Evolutionary conservation across 2,113 vertebrate species (phyloP).

Genomic region (Periophthalmus modestus): DNA sequence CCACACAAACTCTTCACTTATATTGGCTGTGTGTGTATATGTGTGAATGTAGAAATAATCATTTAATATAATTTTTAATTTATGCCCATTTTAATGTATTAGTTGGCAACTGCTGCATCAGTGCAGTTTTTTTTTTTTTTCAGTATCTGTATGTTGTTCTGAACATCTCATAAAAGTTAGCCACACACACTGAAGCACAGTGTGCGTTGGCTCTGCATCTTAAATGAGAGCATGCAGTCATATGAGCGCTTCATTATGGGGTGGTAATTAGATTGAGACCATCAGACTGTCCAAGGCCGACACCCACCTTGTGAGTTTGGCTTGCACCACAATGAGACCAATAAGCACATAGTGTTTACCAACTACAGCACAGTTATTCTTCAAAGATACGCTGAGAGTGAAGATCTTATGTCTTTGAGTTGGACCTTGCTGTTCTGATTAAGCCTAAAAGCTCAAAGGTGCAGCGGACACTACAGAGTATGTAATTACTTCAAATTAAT

Average conservation of each 20-base stretch:
- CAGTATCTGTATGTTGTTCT: too few relatives aligned
- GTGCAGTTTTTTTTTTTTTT: too few relatives aligned
- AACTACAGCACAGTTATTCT: neutral
- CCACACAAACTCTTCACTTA: too few relatives aligned
- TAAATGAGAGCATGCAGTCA: constrained; percentile 57
- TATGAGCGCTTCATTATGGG: constrained; percentile 65
- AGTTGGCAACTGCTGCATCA: too few relatives aligned
- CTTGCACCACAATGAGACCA: constrained; percentile 38
- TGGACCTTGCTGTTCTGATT: neutral
- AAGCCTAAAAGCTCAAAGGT: constrained; percentile 1
- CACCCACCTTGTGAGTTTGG: constrained; percentile 62
- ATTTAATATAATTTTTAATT: too few relatives aligned
- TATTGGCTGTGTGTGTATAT: too few relatives aligned
- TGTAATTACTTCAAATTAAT: neutral
- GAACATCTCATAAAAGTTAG: neutral
- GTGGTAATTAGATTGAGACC: constrained; percentile 66
- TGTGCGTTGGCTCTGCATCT: constrained; percentile 19
- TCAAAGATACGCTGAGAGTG: neutral
- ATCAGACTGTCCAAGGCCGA: constrained; percentile 56
- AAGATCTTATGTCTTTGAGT: too few relatives aligned
- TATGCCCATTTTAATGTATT: too few relatives aligned
- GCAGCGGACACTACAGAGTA: neutral
- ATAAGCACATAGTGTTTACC: neutral
- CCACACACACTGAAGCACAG: constrained; percentile 14
- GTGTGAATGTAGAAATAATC: too few relatives aligned